These are phyloP conservation scores for Mustela lutreola DNA, from an alignment of 2,113 vertebrate genomes.

Conservation along the genomic window DNA sequence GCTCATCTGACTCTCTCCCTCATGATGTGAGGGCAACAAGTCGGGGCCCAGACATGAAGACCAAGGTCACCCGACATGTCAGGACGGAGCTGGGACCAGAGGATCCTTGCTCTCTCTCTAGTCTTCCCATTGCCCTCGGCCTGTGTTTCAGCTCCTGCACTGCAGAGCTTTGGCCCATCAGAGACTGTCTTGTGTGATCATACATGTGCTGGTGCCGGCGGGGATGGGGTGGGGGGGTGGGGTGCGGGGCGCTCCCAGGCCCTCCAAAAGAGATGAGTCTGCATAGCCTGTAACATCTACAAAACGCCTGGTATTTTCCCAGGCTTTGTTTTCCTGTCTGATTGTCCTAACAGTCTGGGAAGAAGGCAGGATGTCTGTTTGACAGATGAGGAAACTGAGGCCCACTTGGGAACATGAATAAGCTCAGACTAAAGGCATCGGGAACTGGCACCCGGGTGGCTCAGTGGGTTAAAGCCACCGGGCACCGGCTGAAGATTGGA, in stretches of 20 bases:
- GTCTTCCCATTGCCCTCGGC: not conserved
- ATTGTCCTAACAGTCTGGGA: not conserved
- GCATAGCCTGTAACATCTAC: not conserved
- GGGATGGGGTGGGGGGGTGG: too few relatives aligned
- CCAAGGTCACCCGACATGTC: not conserved
- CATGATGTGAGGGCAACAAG: not conserved
- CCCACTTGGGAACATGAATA: not conserved
- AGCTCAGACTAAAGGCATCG: not conserved
- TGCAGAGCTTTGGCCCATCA: not conserved
- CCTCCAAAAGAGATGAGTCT: not conserved
- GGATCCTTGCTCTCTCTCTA: not conserved
- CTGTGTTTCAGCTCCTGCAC: not conserved
- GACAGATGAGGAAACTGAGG: not conserved
- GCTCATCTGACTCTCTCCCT: not conserved
- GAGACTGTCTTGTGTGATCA: not conserved
- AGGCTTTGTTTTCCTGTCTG: not conserved
- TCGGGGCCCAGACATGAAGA: not conserved
- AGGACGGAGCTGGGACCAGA: not conserved
- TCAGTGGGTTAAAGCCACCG: not conserved
- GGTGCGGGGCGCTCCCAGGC: not conserved
- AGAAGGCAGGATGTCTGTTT: not conserved
- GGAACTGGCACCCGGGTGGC: not conserved
- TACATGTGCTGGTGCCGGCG: not conserved
- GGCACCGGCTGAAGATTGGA: not conserved
- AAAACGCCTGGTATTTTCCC: not conserved